Evolutionary conservation across 2,113 vertebrate species (phyloP).

Genomic region (Melanostigma gelatinosum): DNA sequence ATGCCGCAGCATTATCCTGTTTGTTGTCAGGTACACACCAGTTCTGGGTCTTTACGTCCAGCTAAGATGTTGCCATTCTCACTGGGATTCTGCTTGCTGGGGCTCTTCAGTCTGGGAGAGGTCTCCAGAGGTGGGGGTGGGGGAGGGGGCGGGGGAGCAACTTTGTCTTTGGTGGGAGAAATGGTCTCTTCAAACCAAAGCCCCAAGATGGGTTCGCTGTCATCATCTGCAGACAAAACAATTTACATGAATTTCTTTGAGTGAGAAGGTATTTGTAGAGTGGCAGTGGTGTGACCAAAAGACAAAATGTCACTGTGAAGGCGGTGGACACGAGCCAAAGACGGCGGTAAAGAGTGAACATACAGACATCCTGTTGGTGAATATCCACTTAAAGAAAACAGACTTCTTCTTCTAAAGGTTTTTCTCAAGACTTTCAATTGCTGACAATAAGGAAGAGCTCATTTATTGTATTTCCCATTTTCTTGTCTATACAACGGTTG

Average conservation of each 20-base stretch:
- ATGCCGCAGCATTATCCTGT: neutral
- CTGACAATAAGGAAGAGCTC: neutral
- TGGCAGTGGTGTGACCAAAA: conserved; percentile 43
- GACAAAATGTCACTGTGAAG: conserved; percentile 59
- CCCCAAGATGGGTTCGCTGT: conserved; percentile 98
- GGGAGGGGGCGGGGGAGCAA: conserved; percentile 91
- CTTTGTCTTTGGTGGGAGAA: conserved; percentile 97
- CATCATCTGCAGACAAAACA: conserved; percentile 87
- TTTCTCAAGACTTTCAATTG: conserved; percentile 7
- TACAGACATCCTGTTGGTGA: conserved; percentile 35
- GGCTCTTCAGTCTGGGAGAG: conserved; percentile 93
- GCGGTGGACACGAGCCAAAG: conserved; percentile 56
- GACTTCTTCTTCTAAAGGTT: neutral
- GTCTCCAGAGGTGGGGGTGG: conserved; percentile 94
- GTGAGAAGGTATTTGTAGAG: conserved; percentile 28
- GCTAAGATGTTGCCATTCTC: conserved; percentile 98
- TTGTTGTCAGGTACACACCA: conserved; percentile 79
- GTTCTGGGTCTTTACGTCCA: conserved; percentile 95
- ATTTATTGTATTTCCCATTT: neutral
- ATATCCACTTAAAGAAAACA: conserved; percentile 50
- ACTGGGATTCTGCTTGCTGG: conserved; percentile 90
- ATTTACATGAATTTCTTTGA: conserved; percentile 11
- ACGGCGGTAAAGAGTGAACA: conserved; percentile 51
- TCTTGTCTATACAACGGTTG: neutral
- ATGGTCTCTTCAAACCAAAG: conserved; percentile 99